A percentile compares a stretch with the other conserved stretches of the same genome.
Evolutionary conservation across 2,113 vertebrate genomes (phyloP).

Genomic region (Crotalus tigris): DNA sequence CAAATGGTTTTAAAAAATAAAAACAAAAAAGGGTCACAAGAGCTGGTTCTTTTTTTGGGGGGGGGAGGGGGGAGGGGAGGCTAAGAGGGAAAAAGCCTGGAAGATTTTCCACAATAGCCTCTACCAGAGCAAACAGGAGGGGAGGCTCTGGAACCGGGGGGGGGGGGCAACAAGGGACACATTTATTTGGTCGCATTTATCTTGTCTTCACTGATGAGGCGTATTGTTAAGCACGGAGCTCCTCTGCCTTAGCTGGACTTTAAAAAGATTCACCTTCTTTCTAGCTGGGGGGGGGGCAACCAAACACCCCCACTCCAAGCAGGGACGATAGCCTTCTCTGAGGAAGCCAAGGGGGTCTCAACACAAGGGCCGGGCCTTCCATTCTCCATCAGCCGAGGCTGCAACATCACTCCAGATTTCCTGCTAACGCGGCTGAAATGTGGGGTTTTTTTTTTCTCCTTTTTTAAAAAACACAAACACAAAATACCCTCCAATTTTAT

Average conservation of each 20-base stretch:
- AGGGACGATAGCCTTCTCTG: neutral
- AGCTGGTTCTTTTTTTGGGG: neutral
- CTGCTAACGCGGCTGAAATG: conserved; percentile 33
- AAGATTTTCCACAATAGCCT: conserved; percentile 45
- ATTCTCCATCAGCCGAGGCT: neutral
- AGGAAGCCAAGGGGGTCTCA: neutral
- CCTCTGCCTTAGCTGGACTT: conserved; percentile 24
- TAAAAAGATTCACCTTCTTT: conserved; percentile 41
- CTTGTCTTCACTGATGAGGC: conserved; percentile 48
- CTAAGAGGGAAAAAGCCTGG: conserved; percentile 5
- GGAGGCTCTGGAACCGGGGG: neutral
- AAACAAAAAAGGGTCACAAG: conserved; percentile 21
- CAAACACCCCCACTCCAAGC: conserved; percentile 24
- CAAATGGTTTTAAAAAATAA: conserved; percentile 41
- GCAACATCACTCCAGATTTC: conserved; percentile 36
- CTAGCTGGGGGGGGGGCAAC: conserved; percentile 32
- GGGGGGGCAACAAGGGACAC: conserved; percentile 70
- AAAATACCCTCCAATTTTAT: neutral
- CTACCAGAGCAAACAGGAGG: conserved; percentile 46
- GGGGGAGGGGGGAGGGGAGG: no score
- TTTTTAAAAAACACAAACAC: conserved; percentile 28
- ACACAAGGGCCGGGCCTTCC: neutral
- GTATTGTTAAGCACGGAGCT: conserved; percentile 52
- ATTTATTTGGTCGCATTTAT: conserved; percentile 50
- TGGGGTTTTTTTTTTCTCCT: neutral